These are phyloP conservation scores for Clarias platycephalus DNA, from an alignment of 2,797 vertebrate species.

Conservation along the genomic window DNA sequence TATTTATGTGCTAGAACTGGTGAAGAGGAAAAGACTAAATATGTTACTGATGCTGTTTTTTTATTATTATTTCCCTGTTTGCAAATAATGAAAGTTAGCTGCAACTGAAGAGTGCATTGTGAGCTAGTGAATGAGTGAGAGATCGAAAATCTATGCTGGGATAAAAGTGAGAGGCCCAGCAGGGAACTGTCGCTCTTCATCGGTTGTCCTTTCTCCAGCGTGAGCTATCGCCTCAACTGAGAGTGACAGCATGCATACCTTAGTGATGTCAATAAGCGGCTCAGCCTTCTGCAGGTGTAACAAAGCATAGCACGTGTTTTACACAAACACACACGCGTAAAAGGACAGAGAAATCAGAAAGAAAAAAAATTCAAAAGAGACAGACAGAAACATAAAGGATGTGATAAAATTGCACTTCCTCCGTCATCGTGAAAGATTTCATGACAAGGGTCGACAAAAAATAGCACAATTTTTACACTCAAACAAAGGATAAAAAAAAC, in stretches of 20 bases:
- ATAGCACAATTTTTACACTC: not conserved
- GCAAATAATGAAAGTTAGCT: conserved; percentile 42
- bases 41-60: conserved; percentile 28
- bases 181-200: conserved; percentile 53
- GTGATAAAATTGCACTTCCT: not conserved
- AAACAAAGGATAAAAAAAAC: not conserved
- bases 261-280: conserved; percentile 32
- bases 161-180: conserved; percentile 64
- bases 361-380: not conserved
- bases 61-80: conserved; percentile 28
- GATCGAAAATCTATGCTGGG: conserved; percentile 50
- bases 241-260: conserved; percentile 21
- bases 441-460: not conserved
- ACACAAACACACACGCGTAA: not conserved
- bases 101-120: conserved; percentile 54
- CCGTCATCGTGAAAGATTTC: not conserved
- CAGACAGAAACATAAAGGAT: not conserved
- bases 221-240: conserved; percentile 25
- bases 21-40: not conserved
- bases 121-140: conserved; percentile 59
- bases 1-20: not conserved
- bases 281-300: not conserved
- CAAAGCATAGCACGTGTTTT: not conserved
- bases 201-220: conserved; percentile 27
- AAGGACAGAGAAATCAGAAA: not conserved